Conservation (phyloP, 2,113 vertebrate genomes). For the Perccottus glenii region DNA sequence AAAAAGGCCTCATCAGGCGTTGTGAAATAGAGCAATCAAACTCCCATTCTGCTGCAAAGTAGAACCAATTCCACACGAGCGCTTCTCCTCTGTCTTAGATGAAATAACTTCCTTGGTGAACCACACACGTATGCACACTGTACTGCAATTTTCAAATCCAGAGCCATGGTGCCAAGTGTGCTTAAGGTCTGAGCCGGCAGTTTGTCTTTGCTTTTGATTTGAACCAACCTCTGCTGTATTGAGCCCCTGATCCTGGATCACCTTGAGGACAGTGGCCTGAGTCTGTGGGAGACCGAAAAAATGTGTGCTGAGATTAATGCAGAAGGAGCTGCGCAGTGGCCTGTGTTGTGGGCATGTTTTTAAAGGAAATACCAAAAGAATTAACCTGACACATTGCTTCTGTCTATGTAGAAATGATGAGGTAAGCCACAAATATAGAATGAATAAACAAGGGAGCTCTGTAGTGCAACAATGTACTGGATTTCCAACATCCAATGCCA, state of each 20-base stretch:
- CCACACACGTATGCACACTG: constrained; percentile 5
- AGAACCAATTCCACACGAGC: constrained; percentile 32
- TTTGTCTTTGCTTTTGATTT: no score
- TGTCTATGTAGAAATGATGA: no score
- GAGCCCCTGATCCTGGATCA: constrained; percentile 47
- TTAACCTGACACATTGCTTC: no score
- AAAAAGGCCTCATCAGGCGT: constrained; percentile 44
- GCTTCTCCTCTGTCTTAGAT: constrained; percentile 37
- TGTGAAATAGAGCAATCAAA: constrained; percentile 66
- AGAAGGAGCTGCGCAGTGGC: not conserved
- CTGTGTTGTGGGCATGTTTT: no score
- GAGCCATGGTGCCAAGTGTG: constrained; percentile 32
- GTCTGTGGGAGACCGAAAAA: constrained; percentile 14
- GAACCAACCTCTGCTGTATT: no score
- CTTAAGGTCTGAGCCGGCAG: not conserved
- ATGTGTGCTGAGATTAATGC: constrained; percentile 2
- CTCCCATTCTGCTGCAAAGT: constrained; percentile 55
- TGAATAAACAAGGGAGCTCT: no score
- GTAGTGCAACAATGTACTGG: no score
- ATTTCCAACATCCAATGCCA: not conserved
- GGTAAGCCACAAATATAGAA: no score
- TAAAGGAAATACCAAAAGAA: no score
- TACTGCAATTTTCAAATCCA: constrained; percentile 18
- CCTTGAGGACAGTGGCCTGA: constrained; percentile 47
- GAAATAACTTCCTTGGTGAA: constrained; percentile 13